phyloP scores from a whole-genome alignment of 1,140 invertebrate genomes.

The Parapsyche elsis region DNA sequence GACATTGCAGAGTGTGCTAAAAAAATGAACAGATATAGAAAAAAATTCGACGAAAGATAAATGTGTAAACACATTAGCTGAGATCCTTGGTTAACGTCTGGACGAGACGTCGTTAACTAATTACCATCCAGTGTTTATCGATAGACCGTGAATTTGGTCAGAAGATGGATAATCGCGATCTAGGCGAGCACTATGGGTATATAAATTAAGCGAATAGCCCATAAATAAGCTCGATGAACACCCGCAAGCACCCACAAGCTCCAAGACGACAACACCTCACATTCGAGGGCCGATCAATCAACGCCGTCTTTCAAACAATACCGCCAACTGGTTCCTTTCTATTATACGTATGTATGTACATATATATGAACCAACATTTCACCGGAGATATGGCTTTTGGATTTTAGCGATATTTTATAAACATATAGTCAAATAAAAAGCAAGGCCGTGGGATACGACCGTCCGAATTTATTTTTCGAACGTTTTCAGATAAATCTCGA shows the following conservation, averaged over 20 bases:
- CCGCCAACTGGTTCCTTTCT: not conserved
- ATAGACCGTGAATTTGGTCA: not conserved
- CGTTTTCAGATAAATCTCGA: no score
- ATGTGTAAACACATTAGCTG: not conserved
- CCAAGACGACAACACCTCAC: not conserved
- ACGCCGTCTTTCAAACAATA: not conserved
- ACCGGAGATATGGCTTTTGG: not conserved
- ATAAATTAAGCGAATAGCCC: not conserved
- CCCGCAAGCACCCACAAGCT: not conserved
- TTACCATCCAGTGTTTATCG: not conserved
- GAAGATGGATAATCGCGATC: constrained; percentile 10
- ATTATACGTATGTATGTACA: no score
- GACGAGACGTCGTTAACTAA: not conserved
- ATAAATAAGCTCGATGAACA: not conserved
- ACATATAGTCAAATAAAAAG: not conserved
- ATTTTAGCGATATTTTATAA: constrained; percentile 2
- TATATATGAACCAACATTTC: not conserved
- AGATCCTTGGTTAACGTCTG: not conserved
- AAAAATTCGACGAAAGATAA: not conserved
- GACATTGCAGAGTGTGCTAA: not conserved
- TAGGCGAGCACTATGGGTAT: not conserved
- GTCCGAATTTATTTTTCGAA: not conserved
- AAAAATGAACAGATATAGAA: not conserved
- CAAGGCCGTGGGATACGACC: constrained; percentile 1
- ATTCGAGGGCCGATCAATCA: not conserved